A percentile compares a stretch with the other conserved stretches of the same genome.
phyloP scores from a whole-genome alignment of 2,888 invertebrate genomes.

The Lasiommata megera region DNA sequence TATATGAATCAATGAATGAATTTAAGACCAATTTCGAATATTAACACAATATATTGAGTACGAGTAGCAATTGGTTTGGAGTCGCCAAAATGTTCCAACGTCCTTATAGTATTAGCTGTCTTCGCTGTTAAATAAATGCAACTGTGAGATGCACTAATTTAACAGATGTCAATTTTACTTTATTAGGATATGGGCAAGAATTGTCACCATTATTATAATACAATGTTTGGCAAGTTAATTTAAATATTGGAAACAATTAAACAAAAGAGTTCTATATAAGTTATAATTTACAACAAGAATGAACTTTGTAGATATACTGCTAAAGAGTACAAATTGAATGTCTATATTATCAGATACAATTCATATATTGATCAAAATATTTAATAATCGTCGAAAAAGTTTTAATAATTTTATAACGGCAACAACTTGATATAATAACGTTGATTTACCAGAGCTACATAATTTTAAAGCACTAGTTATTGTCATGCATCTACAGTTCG shows the following conservation, averaged over 20 bases:
- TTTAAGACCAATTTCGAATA: too few species aligned
- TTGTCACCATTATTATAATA: conserved; percentile 28
- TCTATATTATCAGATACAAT: background rate
- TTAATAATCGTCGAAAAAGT: background rate
- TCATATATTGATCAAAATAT: background rate
- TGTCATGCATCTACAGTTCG: conserved; percentile 70
- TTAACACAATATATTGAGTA: too few species aligned
- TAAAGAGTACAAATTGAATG: conserved; percentile 24
- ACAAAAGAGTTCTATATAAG: conserved; percentile 12
- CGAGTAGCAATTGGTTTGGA: too few species aligned
- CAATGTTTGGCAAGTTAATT: conserved; percentile 63
- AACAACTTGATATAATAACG: conserved; percentile 8
- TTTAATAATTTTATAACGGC: conserved; percentile 11
- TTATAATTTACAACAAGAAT: conserved; percentile 33
- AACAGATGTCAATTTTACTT: too few species aligned
- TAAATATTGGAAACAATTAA: conserved; percentile 45
- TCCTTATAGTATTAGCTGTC: too few species aligned
- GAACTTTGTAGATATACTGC: conserved; percentile 19
- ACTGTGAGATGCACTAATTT: too few species aligned
- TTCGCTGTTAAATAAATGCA: too few species aligned
- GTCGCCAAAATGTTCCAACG: too few species aligned
- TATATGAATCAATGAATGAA: too few species aligned
- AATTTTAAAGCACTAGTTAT: conserved; percentile 71
- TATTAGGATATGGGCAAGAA: too few species aligned
- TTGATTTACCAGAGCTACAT: conserved; percentile 29